Base-by-base conservation (phyloP, 2,888 invertebrate species). In the Hydraecia micacea region DNA sequence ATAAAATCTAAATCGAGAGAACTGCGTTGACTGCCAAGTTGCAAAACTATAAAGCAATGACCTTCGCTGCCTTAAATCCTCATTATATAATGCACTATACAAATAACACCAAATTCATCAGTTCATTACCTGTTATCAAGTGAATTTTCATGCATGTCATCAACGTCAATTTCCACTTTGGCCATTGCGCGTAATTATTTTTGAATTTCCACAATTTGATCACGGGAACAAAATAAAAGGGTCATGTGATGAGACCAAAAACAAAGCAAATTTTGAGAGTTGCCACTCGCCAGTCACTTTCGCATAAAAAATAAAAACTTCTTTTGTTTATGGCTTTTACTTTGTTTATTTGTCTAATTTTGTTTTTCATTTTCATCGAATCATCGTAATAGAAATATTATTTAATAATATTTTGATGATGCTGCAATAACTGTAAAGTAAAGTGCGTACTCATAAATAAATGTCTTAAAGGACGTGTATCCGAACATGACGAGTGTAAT, bases 151-250 rank as follows among this genome's bases (percentile, higher is more conserved):
- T 97, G 95, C 90, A 97, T 95, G 93, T 97, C 97, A 96, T 91
- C 92, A 86, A 92, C 95, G 93, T 97, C 97, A 96, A 97, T 97
- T 93, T 94, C 92, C 85, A 95, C 94, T 96, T 96, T 95, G 86
- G 95, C 94, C 96, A 96, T 96, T 95, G 94, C 95, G 94, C 93
- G 94, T 94, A 95, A 97, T 96, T 97, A 97, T 97, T 97, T 97
- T 97, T 97, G 97, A 97, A 97, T 97, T 97, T 97, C 95, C 97
- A 96, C 97, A 95, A 97, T 96, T 97, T 97, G 97, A 97, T 98
- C 98, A 98, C 97, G 97, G 97, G 98, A 97, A 97, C 97, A 97
- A 97, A 97, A 95, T 97, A 97, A 95, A 97, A 96, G 95, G 97
- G 97, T 98, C 98, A 98, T 98, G 98, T 98, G 98, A 98, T 95